phyloP scores from a whole-genome alignment of 2,797 vertebrate genomes.

The Onychomys arenicola region DNA sequence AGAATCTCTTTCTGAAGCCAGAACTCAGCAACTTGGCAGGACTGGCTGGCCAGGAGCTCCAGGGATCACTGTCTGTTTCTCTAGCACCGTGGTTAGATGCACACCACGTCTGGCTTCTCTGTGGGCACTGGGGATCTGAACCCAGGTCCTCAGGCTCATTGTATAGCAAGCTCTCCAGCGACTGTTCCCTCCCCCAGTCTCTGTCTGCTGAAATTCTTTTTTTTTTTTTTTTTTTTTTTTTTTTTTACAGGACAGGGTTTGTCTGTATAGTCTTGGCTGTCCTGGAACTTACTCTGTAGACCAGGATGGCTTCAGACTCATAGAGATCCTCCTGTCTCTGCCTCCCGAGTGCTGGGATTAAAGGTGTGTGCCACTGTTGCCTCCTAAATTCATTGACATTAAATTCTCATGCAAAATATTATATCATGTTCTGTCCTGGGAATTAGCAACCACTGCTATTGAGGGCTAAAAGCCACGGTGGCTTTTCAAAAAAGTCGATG shows the following conservation, averaged over 20 bases:
- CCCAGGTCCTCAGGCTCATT: too few species aligned
- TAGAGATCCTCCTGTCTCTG: neutral
- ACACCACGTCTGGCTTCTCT: neutral
- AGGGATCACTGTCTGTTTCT: neutral
- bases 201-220: neutral
- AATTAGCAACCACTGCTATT: neutral
- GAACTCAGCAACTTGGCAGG: neutral
- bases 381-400: neutral
- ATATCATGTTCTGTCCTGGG: neutral
- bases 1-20: too few species aligned
- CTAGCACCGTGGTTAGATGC: too few species aligned
- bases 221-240: too few species aligned
- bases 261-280: neutral
- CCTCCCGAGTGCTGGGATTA: neutral
- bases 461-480: constrained; percentile 14
- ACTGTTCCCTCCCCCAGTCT: too few species aligned
- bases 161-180: neutral
- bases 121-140: neutral
- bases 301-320: neutral
- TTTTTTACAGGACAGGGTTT: neutral
- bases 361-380: neutral
- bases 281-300: neutral
- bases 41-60: neutral
- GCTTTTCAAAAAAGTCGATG: neutral
- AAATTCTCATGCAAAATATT: constrained; percentile 29